These are phyloP conservation scores for Seriola rivoliana DNA, from an alignment of 2,113 vertebrate genomes.

Conservation along the genomic window DNA sequence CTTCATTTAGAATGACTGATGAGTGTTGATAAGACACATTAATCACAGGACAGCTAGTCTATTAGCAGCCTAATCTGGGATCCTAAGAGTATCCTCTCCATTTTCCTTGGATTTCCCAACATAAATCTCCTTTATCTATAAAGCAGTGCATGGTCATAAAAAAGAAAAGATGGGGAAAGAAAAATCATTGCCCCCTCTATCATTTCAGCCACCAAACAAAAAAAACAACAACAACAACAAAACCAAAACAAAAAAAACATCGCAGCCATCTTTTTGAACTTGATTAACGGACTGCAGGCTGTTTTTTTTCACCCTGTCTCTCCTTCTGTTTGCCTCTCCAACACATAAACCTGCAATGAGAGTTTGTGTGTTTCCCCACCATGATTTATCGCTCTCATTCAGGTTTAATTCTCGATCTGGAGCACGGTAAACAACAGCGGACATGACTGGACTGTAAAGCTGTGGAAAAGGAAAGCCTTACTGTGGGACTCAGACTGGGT, in stretches of 20 bases:
- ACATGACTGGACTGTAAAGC: constrained; percentile 85
- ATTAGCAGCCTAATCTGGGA: constrained; percentile 79
- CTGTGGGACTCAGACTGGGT: constrained; percentile 70
- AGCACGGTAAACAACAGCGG: constrained; percentile 82
- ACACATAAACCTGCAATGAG: constrained; percentile 79
- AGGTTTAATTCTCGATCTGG: constrained; percentile 85
- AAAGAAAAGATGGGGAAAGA: constrained; percentile 61
- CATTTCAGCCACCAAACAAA: constrained; percentile 69
- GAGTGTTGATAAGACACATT: constrained; percentile 79
- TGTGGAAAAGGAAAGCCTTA: constrained; percentile 65
- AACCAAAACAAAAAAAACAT: constrained; percentile 35
- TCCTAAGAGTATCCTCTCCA: constrained; percentile 76
- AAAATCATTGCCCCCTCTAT: constrained; percentile 72
- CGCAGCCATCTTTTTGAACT: constrained; percentile 75
- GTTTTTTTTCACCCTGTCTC: constrained; percentile 51
- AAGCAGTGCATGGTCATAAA: constrained; percentile 72
- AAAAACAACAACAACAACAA: constrained; percentile 18
- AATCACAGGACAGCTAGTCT: constrained; percentile 73
- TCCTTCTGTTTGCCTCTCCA: constrained; percentile 71
- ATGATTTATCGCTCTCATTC: constrained; percentile 86
- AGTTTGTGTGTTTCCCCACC: constrained; percentile 76
- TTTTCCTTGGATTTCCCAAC: constrained; percentile 75
- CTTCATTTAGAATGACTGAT: constrained; percentile 80
- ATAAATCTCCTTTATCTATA: constrained; percentile 82
- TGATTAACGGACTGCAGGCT: constrained; percentile 76